Evolutionary conservation across 2,888 invertebrate species (phyloP), one percentile per base, ranked within the genome.

Genomic region (Cantharis rustica): DNA sequence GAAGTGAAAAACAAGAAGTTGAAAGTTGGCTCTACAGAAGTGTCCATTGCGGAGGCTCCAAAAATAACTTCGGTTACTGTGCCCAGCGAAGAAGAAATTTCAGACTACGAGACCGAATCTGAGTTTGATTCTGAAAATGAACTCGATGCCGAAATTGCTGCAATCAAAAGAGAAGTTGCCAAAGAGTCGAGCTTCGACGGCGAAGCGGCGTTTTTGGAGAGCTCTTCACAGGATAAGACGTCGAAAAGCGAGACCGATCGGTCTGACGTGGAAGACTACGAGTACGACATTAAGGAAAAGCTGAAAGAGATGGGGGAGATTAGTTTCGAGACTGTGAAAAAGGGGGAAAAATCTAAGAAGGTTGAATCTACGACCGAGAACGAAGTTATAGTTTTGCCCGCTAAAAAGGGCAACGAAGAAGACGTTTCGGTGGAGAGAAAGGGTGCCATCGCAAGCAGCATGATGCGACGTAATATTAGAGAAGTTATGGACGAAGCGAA

Each of bases 401-500:
- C 87, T 9, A 87, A 87, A 76, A 88, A 88, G 79, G 80, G 84
- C 68, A 85, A 84, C 82, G 81, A 81, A 26, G 80, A 80, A n/a
- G 81, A 80, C 61, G 70, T 73, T 27, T 61, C 77, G 61, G 61
- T 62, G 3, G 80, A 81, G 10, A 68, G 80, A 13, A 81, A 81
- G 76, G 79, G 73, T 84, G 92, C 80, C 3, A n/a, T 82, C 81
- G 64, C 74, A n/a, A 64, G 70, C 4, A 75, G 75, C 15, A 95
- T 94, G 87, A 91, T 96, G 85, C 90, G 97, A 62, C 92, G 95
- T 79, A 97, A 97, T 85, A 97, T 97, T 82, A 92, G 98, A 75
- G 97, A 98, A 89, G 97, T 98, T 10, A 94, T 98, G 93, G 95
- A 96, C 85, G 97, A 97, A 84, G 95, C 95, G 79, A 96, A 98